These are phyloP conservation scores for Eupithecia abbreviata DNA, from an alignment of 2,888 invertebrate genomes.

Conservation along the genomic window DNA sequence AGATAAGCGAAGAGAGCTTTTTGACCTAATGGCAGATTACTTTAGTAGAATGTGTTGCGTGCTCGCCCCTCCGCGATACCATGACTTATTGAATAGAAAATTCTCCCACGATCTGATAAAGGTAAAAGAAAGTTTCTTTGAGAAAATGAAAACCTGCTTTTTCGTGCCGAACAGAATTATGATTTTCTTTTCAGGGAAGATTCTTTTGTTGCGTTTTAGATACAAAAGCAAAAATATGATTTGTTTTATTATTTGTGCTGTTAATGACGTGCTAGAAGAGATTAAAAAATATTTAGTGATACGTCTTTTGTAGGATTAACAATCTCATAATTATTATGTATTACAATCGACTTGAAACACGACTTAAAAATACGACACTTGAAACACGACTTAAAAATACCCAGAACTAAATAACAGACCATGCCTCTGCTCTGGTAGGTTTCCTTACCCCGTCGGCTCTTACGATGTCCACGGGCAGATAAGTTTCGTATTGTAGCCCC, in stretches of 20 bases:
- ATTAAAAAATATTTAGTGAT: neutral
- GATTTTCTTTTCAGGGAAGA: constrained; percentile 24
- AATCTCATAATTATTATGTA: no score
- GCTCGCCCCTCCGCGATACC: constrained; percentile 54
- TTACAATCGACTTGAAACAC: no score
- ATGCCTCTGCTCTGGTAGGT: no score
- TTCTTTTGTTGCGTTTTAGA: constrained; percentile 34
- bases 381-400: no score
- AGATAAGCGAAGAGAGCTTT: constrained; percentile 79
- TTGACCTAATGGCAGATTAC: constrained; percentile 81
- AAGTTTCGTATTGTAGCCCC: no score
- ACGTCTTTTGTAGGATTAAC: neutral
- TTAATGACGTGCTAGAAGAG: neutral
- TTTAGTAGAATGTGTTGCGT: constrained; percentile 68
- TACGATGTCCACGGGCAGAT: no score
- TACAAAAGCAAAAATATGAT: constrained; percentile 44
- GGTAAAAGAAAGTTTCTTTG: constrained; percentile 43
- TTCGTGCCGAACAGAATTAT: constrained; percentile 31
- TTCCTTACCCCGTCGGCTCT: no score
- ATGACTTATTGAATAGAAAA: constrained; percentile 68
- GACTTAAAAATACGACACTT: no score
- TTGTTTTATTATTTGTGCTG: constrained; percentile 31
- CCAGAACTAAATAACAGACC: no score
- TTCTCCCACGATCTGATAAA: constrained; percentile 60
- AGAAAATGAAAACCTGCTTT: constrained; percentile 38